A percentile compares a stretch with the other conserved stretches of the same genome.
Evolutionary conservation across 35 echinoderm and acorn worm species (phyloP).

Genomic region (Patiria miniata): DNA sequence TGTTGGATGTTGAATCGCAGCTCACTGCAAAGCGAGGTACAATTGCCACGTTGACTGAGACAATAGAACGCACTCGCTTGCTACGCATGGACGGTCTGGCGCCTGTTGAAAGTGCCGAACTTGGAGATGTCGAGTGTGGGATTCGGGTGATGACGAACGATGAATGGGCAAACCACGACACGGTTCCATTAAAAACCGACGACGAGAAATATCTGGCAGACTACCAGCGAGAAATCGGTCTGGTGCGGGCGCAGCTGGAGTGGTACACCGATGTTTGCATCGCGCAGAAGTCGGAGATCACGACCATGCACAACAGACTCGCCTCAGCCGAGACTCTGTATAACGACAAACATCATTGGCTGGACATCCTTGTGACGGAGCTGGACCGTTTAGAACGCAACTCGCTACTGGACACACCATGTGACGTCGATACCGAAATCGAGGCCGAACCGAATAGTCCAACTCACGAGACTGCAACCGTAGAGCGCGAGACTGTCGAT

Average conservation of each 20-base stretch:
- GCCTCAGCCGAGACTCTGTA: slow-evolving; percentile 35
- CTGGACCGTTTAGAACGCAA: slow-evolving; percentile 18
- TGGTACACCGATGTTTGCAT: slow-evolving; percentile 4
- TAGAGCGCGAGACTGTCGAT: slow-evolving; percentile 16
- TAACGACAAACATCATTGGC: slow-evolving; percentile 40
- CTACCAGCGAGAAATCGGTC: slow-evolving; percentile 25
- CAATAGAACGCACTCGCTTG: background rate
- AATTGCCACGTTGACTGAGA: background rate
- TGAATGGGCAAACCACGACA: background rate
- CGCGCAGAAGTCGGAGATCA: slow-evolving; percentile 49
- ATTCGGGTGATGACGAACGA: background rate
- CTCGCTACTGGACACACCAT: background rate
- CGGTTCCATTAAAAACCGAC: background rate
- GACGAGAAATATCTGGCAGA: slow-evolving; percentile 18
- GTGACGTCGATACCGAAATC: background rate
- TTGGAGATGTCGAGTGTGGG: background rate
- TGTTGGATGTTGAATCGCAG: slow-evolving; percentile 35
- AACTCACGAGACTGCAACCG: background rate
- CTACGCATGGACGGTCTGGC: too few relatives aligned
- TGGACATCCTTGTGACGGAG: slow-evolving; percentile 37
- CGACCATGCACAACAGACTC: slow-evolving; percentile 28
- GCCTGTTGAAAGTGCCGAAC: background rate
- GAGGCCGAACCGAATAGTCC: background rate
- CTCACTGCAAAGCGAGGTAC: slow-evolving; percentile 24
- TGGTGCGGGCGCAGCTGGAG: slow-evolving; percentile 38